Evolutionary conservation across 2,113 vertebrate genomes (phyloP), one percentile per base, ranked within the genome.

Genomic region (Cololabis saira): DNA sequence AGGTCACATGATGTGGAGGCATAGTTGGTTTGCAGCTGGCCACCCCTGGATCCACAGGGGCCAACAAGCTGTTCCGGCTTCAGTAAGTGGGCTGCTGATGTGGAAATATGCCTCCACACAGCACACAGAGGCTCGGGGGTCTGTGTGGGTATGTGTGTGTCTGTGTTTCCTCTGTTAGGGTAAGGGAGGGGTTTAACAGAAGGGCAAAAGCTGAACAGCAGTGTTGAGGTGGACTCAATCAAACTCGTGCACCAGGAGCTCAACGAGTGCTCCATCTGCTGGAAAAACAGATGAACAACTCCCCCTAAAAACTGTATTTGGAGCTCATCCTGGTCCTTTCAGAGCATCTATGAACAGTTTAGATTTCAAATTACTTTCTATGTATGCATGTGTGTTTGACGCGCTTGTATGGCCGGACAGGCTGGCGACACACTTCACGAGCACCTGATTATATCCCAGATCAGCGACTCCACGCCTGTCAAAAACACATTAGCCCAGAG

Each of bases 191-290:
- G 73, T 44, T 22, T 58, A 49, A 50, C 42, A 79, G 52, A 54
- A 18, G 57, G 65, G 53, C 67, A 45, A 27, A 76, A 43, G 22
- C 69, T 73, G 12, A 55, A 37, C 42, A 63, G 27, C 2, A 22
- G 14, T 75, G 71, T 18, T 51, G 52, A 56, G 22, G 22, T 10
- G 43, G 57, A 60, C 56, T 55, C 60, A 51, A 44, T 55, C 47
- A 21, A 22, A 30, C 49, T 62, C 7, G 53, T 15, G 15, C 18
- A 22, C 44, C 61, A 45, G 65, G 43, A 67, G 53, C 51, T 73
- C 51, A 55, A 13, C 22, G 52, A 76, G 55, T 60, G 71, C 88
- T 65, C 88, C 88, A 83, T 78, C 87, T 91, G 79, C 67, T 86
- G 90, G 86, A 58, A 43, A 40, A n/a, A 69, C 8, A 27, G 58